Base-by-base conservation (phyloP, 1,140 invertebrate genomes). In the Cydia strobilella region DNA sequence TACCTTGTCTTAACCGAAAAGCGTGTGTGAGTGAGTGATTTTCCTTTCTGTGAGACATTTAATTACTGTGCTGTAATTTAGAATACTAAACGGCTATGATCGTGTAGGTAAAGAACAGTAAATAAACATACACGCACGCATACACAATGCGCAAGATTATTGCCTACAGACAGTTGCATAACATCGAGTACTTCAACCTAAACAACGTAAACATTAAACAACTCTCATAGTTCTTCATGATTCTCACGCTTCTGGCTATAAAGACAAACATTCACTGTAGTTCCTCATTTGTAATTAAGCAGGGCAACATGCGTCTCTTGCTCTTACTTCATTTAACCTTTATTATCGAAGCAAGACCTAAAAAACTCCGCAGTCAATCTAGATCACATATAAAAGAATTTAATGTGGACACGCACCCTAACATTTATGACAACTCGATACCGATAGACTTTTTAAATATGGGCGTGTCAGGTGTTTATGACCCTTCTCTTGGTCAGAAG, bases 361-460 rank as follows among this genome's bases (percentile, higher is more conserved):
- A 35, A 69, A 69, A 42, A 18, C 31, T 35, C 4, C 27, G 65
- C 15, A 35, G 65, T 18, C n/a, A 69, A n/a, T 18, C 15, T 18
- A 69, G 31, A 35, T 15, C 3, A 15, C 27, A 39, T 39, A 9
- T 1, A 7, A 31, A 69, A 69, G 15, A 31, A 39, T 2, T 20
- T 12, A 59, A 23, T 59, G 9, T 12, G 7, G 9, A 59, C 7
- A 10, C 7, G 1, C 9, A 23, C n/a, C 65, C 31, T 3, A 69
- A 69, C 7, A 20, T 35, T 3, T 69, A 69, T 18, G 65, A 31
- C 15, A 31, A 42, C 13, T 1, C 31, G 3, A 12, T 69, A 18
- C 65, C 65, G 1, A 35, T 69, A 42, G 65, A 69, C 65, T 69
- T 69, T 35, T 18, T 69, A 69, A 69, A 69, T 18, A 69, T 69